Evolutionary conservation across 2,797 vertebrate genomes (phyloP), one percentile per base, ranked within the genome.

Genomic region (Chelonia mydas): DNA sequence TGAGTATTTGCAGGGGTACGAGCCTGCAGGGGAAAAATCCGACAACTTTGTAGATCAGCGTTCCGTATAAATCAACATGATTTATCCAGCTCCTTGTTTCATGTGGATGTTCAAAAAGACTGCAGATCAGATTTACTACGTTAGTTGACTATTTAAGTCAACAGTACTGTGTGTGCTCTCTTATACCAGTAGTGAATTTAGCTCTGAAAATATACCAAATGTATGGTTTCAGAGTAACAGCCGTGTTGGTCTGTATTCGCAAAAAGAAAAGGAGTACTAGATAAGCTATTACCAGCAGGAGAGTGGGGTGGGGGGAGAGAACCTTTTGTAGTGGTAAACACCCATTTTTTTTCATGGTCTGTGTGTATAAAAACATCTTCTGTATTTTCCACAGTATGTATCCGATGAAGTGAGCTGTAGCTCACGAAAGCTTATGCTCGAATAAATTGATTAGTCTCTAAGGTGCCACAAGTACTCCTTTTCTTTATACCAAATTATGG

Each of bases 1-100:
- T 49, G 51, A 81, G 12, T 53, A 0, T 3, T 0, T 0, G 0
- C 55, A 2, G 7, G 61, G 25, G 7, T 88, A 57, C 0, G 0
- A 79, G 53, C 12, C 31, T 45, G 37, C 49, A 15, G 72, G 72
- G n/a, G 65, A 31, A 33, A 41, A 77, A 27, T 41, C 41, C 9
- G 74, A 28, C 3, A 7, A 49, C 47, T 16, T 49, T 0, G 0
- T 83, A 47, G 37, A 21, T n/a, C 28, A 25, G n/a, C 45, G 9
- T 59, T 28, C 16, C 28, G 5, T 25, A 0, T 31, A 31, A 2
- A 0, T 11, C 53, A 51, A 28, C 53, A 15, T 31, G 61, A 80
- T 28, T 54, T 13, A 15, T 49, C n/a, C 37, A 31, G 8, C 50
- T 86, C 80, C 50, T 17, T 31, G 19, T 82, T 49, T 59, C 19